phyloP scores from a whole-genome alignment of 2,888 invertebrate genomes.

The Bedellia somnulentella region DNA sequence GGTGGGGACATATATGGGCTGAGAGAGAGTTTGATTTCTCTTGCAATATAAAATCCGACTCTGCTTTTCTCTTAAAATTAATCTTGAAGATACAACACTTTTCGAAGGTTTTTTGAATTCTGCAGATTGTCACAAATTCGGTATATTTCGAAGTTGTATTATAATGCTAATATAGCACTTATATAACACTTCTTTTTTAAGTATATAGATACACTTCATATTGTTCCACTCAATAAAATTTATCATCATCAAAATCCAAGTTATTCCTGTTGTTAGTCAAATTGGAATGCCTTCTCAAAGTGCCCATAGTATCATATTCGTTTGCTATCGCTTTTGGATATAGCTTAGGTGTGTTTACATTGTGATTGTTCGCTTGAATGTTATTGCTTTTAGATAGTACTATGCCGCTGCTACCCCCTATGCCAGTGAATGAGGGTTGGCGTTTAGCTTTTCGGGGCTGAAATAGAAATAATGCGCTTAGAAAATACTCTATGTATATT shows the following conservation, averaged over 20 bases:
- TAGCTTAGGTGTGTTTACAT: conserved; percentile 67
- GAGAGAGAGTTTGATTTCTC: no score
- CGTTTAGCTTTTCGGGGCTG: conserved; percentile 63
- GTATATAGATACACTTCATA: no score
- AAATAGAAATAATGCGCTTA: neutral
- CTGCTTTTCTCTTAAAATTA: no score
- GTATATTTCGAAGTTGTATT: no score
- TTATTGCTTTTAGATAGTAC: conserved; percentile 61
- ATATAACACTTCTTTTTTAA: no score
- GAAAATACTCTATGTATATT: conserved; percentile 12
- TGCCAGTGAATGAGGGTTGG: conserved; percentile 71
- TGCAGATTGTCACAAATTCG: no score
- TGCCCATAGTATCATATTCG: conserved; percentile 71
- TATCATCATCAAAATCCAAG: conserved; percentile 66
- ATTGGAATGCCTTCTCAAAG: conserved; percentile 75
- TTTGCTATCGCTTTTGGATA: conserved; percentile 72
- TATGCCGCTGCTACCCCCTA: conserved; percentile 49
- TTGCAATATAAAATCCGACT: no score
- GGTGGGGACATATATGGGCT: no score
- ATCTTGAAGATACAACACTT: no score
- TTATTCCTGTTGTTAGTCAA: conserved; percentile 67
- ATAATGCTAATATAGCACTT: no score
- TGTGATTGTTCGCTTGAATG: conserved; percentile 53
- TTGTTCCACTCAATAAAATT: conserved; percentile 64
- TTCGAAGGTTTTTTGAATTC: no score